phyloP scores from a whole-genome alignment of 2,888 invertebrate genomes.

The Noctua janthe region DNA sequence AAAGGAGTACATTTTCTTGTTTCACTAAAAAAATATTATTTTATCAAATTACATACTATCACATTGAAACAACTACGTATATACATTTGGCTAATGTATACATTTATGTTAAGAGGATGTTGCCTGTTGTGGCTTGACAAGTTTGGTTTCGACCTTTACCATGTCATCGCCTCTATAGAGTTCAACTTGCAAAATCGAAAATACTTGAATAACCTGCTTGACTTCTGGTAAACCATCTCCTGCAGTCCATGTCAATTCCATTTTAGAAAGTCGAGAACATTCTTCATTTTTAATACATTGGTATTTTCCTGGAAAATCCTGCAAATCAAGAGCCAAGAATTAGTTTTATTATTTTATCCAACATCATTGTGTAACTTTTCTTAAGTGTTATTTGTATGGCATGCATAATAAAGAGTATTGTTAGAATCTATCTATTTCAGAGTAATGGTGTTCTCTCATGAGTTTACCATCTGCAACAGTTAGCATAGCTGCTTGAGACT shows the following conservation, averaged over 20 bases:
- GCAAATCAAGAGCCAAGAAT: conserved; percentile 59
- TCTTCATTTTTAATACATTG: conserved; percentile 83
- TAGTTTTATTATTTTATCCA: conserved; percentile 14
- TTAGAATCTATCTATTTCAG: not conserved
- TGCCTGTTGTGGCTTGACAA: conserved; percentile 75
- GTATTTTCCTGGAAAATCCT: conserved; percentile 87
- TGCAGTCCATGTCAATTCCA: conserved; percentile 83
- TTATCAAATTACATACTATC: conserved; percentile 41
- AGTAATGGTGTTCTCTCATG: not conserved
- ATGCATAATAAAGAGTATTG: not conserved
- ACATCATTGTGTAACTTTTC: conserved; percentile 1
- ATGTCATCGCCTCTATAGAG: conserved; percentile 85
- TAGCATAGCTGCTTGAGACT: conserved; percentile 1
- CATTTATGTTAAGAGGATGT: conserved; percentile 19
- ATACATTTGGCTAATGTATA: conserved; percentile 21
- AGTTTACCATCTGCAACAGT: not conserved
- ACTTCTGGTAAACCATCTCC: conserved; percentile 72
- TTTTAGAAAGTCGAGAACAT: conserved; percentile 82
- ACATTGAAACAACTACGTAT: conserved; percentile 35
- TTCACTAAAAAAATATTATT: conserved; percentile 25
- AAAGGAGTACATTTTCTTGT: conserved; percentile 40
- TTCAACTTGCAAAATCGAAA: conserved; percentile 83
- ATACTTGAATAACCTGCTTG: conserved; percentile 84
- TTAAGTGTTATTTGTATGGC: not conserved
- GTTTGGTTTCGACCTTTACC: conserved; percentile 84